phyloP scores from a whole-genome alignment of 2,888 invertebrate genomes.

The Oligia fasciuncula region DNA sequence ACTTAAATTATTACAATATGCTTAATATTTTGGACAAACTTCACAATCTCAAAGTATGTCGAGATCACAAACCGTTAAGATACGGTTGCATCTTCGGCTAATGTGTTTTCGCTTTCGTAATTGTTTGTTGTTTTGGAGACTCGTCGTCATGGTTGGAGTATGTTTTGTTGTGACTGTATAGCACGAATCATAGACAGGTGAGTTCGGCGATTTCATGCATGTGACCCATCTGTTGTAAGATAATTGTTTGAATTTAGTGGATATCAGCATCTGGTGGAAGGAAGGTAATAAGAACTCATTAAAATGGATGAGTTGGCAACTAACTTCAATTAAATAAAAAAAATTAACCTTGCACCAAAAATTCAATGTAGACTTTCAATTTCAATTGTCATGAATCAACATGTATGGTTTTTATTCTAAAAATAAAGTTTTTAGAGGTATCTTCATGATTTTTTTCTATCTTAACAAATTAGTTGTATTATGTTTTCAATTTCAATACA shows the following conservation, averaged over 20 bases:
- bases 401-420: too few species aligned
- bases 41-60: constrained; percentile 67
- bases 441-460: too few species aligned
- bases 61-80: constrained; percentile 70
- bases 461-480: too few species aligned
- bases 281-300: background rate
- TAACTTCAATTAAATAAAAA: background rate
- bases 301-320: constrained; percentile 3
- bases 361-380: background rate
- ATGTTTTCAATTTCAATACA: too few species aligned
- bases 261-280: background rate
- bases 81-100: constrained; percentile 69
- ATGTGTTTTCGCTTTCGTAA: constrained; percentile 76
- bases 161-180: constrained; percentile 40
- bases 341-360: constrained; percentile 5
- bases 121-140: constrained; percentile 57
- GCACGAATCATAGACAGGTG: constrained; percentile 26
- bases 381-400: too few species aligned
- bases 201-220: background rate
- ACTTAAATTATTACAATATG: background rate
- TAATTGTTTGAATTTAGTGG: background rate
- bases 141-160: constrained; percentile 42
- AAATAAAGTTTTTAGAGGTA: too few species aligned
- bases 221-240: background rate
- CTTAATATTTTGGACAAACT: constrained; percentile 50